Base-by-base conservation (phyloP, 1,140 invertebrate species). In the Periplaneta americana region DNA sequence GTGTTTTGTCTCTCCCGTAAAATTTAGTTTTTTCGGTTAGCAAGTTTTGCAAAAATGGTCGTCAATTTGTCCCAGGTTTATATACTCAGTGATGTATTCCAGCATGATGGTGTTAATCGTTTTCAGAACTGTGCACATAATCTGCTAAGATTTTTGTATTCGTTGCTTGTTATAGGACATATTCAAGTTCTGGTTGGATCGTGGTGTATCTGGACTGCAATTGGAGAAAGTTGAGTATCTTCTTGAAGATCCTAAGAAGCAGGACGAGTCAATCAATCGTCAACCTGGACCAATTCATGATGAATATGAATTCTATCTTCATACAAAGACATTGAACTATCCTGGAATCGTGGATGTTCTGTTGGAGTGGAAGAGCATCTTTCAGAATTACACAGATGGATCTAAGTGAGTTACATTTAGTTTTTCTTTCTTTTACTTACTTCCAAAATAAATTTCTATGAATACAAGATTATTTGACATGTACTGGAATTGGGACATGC, bases 141-240 rank as follows among this genome's bases (percentile, higher is more conserved):
- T n/a, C n/a, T n/a, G n/a, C n/a, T n/a, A n/a, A n/a, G n/a, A n/a
- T n/a, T n/a, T n/a, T n/a, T n/a, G n/a, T n/a, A n/a, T n/a, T n/a
- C n/a, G n/a, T n/a, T n/a, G n/a, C n/a, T n/a, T n/a, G n/a, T n/a
- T 89, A 31, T 34, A 93, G 84, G 87, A 89, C 1, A 92, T 95
- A 31, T 85, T 97, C 0, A 88, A 88, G 36, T 90, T 91, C 83
- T 95, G 95, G 91, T 82, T 96, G 32, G 86, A 91, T 31, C 88
- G 91, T 34, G 95, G 95, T 11, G 93, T 95, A 1, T 89, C 88
- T 83, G 96, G 96, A 22, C 93, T 98, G 84, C 91, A 94, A 84
- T 86, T 97, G 31, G 90, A 89, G n/a, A 91, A 92, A 78, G 92
- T 91, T 0, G 91, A 91, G 31, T 91, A 92, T 85, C 87, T 95